Evolutionary conservation across 2,113 vertebrate genomes (phyloP).

Genomic region (Xiphophorus couchianus): DNA sequence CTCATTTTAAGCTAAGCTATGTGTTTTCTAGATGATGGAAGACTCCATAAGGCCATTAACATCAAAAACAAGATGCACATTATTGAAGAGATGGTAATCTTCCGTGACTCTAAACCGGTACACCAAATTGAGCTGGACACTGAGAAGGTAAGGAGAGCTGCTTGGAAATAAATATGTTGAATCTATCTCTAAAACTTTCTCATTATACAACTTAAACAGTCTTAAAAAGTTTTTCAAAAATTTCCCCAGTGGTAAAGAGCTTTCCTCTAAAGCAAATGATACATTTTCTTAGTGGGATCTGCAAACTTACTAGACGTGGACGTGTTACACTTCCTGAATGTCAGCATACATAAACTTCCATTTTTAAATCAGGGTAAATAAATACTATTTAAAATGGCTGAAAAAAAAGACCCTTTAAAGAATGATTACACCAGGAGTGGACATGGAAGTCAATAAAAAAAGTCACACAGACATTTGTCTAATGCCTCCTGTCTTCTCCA

Average conservation of each 20-base stretch:
- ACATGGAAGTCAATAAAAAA: constrained; percentile 41
- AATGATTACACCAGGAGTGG: constrained; percentile 23
- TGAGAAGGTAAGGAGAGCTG: constrained; percentile 73
- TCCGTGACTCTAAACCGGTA: constrained; percentile 81
- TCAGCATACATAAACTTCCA: constrained; percentile 17
- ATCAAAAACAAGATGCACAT: constrained; percentile 83
- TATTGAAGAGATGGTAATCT: constrained; percentile 90
- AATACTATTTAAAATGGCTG: not conserved
- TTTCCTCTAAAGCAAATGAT: constrained; percentile 24
- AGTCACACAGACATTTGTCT: constrained; percentile 27
- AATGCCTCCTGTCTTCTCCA: constrained; percentile 57
- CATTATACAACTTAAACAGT: not conserved
- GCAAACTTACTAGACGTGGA: constrained; percentile 58
- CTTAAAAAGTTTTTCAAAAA: not conserved
- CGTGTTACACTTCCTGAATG: constrained; percentile 37
- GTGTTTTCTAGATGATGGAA: constrained; percentile 85
- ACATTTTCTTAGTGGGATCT: constrained; percentile 49
- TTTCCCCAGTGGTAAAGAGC: not conserved
- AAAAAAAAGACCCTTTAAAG: constrained; percentile 1
- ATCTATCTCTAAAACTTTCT: not conserved
- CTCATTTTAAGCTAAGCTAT: constrained; percentile 6
- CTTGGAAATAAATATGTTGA: not conserved
- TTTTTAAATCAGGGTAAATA: not conserved
- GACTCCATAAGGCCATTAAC: constrained; percentile 90
- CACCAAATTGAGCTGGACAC: constrained; percentile 89